phyloP scores from a whole-genome alignment of 64 coral and sea anemone species.

The Montipora cactus region DNA sequence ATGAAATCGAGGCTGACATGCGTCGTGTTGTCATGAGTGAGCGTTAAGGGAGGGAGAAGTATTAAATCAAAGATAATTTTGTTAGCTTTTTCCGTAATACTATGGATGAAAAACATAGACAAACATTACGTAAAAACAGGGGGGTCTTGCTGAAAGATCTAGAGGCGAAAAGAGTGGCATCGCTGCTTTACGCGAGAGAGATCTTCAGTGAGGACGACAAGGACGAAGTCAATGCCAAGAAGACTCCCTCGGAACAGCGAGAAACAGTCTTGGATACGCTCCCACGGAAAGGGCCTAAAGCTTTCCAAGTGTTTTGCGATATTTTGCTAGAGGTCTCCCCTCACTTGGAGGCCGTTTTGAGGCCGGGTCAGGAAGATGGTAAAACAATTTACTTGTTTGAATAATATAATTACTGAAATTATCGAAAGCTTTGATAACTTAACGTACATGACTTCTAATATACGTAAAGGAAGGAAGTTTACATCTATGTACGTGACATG shows the following conservation, averaged over 20 bases:
- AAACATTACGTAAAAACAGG: slow-evolving; percentile 70
- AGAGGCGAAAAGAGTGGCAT: slow-evolving; percentile 82
- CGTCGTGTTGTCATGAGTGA: background rate
- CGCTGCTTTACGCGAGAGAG: slow-evolving; percentile 66
- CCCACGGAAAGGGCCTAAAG: slow-evolving; percentile 78
- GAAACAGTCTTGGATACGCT: slow-evolving; percentile 80
- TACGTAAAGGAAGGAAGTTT: too few species aligned
- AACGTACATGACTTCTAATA: too few species aligned
- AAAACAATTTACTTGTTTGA: background rate
- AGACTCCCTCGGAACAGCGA: slow-evolving; percentile 37
- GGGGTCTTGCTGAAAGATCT: slow-evolving; percentile 75
- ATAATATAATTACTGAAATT: background rate
- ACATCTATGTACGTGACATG: too few species aligned
- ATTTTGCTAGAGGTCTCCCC: slow-evolving; percentile 70
- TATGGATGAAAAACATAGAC: slow-evolving; percentile 84
- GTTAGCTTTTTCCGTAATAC: background rate
- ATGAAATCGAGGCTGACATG: background rate
- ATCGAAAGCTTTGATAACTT: too few species aligned
- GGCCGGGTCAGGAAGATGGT: slow-evolving; percentile 72
- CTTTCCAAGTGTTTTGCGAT: slow-evolving; percentile 85
- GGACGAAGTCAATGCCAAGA: slow-evolving; percentile 61
- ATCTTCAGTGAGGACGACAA: slow-evolving; percentile 79
- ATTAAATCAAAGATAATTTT: too few species aligned
- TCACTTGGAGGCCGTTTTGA: slow-evolving; percentile 69
- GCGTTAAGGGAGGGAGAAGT: background rate